Evolutionary conservation across 2,888 invertebrate genomes (phyloP).

Genomic region (Stramonita haemastoma): DNA sequence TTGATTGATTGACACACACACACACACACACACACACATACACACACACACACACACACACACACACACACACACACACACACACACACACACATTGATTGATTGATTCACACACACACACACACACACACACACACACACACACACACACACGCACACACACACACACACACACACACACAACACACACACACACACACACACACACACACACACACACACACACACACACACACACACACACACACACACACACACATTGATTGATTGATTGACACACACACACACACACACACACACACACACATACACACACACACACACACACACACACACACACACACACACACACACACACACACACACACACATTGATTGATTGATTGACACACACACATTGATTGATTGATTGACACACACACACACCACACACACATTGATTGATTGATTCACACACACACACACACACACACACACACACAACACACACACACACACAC

Average conservation of each 20-base stretch:
- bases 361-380: not conserved
- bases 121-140: slow-evolving; percentile 10
- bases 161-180: too few species aligned
- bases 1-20: too few species aligned
- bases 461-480: too few species aligned
- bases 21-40: not conserved
- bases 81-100: slow-evolving; percentile 9
- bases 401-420: too few species aligned
- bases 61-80: not conserved
- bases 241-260: slow-evolving; percentile 5
- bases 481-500: too few species aligned
- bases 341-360: not conserved
- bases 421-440: too few species aligned
- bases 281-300: not conserved
- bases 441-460: too few species aligned
- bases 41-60: not conserved
- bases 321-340: slow-evolving; percentile 9
- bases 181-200: too few species aligned
- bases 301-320: not conserved
- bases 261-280: too few species aligned
- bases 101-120: not conserved
- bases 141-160: too few species aligned
- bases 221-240: not conserved
- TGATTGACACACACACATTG: too few species aligned
- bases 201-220: too few species aligned